phyloP scores from a whole-genome alignment of 2,113 vertebrate genomes.

The Sprattus sprattus region DNA sequence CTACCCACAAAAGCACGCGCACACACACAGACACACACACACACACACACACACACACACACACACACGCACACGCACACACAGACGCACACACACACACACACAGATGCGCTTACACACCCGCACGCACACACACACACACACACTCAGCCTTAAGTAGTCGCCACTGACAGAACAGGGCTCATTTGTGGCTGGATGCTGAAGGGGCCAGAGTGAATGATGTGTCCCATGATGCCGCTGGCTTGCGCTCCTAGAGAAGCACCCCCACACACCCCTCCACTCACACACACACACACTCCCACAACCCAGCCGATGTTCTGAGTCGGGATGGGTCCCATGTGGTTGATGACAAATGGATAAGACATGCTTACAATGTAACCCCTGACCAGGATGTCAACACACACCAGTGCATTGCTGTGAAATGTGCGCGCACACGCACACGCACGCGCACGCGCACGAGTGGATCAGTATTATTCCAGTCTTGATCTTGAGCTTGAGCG shows the following conservation, averaged over 20 bases:
- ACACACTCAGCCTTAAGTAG: background rate
- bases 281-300: too few relatives aligned
- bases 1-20: background rate
- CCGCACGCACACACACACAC: background rate
- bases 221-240: conserved; percentile 17
- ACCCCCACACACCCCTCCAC: too few relatives aligned
- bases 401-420: background rate
- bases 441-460: background rate
- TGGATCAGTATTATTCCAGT: background rate
- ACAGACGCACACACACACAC: background rate
- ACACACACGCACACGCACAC: too few relatives aligned
- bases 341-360: conserved; percentile 3
- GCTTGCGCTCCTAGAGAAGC: background rate
- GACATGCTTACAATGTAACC: background rate
- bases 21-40: background rate
- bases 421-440: background rate
- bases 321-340: background rate
- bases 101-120: background rate
- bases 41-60: background rate
- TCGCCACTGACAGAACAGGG: background rate
- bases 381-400: background rate
- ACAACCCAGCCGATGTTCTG: background rate
- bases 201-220: conserved; percentile 26
- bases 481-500: background rate
- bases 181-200: conserved; percentile 8